These are phyloP conservation scores for Halcyon leucocephala DNA, from an alignment of 2,797 vertebrate species.

Conservation along the genomic window DNA sequence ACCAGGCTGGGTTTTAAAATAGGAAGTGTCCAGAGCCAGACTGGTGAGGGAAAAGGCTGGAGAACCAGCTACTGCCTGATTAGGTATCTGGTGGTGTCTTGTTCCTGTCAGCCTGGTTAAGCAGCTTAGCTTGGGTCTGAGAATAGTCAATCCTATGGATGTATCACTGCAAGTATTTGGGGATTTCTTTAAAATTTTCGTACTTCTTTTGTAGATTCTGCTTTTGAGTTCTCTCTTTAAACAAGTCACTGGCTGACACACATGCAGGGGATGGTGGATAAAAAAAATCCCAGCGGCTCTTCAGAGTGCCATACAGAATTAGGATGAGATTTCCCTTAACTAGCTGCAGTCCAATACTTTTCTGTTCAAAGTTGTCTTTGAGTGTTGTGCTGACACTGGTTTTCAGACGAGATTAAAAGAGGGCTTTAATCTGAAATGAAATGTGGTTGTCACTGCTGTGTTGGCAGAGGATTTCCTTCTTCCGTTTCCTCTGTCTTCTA, in stretches of 20 bases:
- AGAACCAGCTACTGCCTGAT: not conserved
- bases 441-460: not conserved
- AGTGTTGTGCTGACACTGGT: not conserved
- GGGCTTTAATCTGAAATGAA: conserved; percentile 9
- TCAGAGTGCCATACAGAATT: not conserved
- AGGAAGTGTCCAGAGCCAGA: not conserved
- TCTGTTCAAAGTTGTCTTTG: not conserved
- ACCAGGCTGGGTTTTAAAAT: not conserved
- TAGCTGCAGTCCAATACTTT: not conserved
- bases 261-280: not conserved
- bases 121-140: not conserved
- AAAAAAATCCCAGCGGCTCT: not conserved
- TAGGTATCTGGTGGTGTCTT: not conserved
- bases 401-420: conserved; percentile 18
- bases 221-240: not conserved
- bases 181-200: not conserved
- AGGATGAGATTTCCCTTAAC: not conserved
- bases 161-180: not conserved
- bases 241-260: not conserved
- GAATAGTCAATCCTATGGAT: not conserved
- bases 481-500: not conserved
- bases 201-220: not conserved
- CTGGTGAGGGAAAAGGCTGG: not conserved
- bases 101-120: not conserved
- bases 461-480: conserved; percentile 6